These are phyloP conservation scores for Ormyrus nitidulus DNA, from an alignment of 2,888 invertebrate species.

Conservation along the genomic window DNA sequence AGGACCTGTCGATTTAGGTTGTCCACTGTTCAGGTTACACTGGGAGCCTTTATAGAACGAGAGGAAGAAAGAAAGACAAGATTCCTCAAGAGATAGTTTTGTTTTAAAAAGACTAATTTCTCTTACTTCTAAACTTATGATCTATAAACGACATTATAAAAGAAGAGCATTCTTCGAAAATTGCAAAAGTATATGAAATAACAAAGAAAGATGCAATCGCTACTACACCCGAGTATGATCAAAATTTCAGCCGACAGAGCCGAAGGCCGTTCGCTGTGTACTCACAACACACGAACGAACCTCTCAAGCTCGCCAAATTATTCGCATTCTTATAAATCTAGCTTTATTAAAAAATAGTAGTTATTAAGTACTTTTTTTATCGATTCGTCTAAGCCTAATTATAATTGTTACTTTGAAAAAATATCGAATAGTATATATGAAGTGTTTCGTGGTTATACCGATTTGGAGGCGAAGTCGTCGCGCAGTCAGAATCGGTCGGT, in stretches of 20 bases:
- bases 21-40: slow-evolving; percentile 56
- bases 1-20: slow-evolving; percentile 53
- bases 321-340: slow-evolving; percentile 27
- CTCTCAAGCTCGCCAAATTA: slow-evolving; percentile 58
- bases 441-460: slow-evolving; percentile 68
- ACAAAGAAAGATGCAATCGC: slow-evolving; percentile 44
- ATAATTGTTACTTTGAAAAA: slow-evolving; percentile 43
- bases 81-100: slow-evolving; percentile 57
- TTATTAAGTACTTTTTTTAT: slow-evolving; percentile 16
- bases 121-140: slow-evolving; percentile 52
- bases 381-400: slow-evolving; percentile 37
- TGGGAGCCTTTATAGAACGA: slow-evolving; percentile 57
- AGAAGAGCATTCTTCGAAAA: slow-evolving; percentile 52
- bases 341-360: slow-evolving; percentile 4
- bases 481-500: slow-evolving; percentile 60
- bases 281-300: slow-evolving; percentile 74
- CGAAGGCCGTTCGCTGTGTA: slow-evolving; percentile 71
- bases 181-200: slow-evolving; percentile 47
- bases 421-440: slow-evolving; percentile 55
- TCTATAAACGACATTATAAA: slow-evolving; percentile 51
- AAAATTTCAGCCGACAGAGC: slow-evolving; percentile 52
- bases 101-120: slow-evolving; percentile 43
- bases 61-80: slow-evolving; percentile 58
- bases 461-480: slow-evolving; percentile 71
- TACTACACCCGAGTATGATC: slow-evolving; percentile 25